Evolutionary conservation across 2,113 vertebrate genomes (phyloP), one percentile per base, ranked within the genome.

Genomic region (Etia nguti): DNA sequence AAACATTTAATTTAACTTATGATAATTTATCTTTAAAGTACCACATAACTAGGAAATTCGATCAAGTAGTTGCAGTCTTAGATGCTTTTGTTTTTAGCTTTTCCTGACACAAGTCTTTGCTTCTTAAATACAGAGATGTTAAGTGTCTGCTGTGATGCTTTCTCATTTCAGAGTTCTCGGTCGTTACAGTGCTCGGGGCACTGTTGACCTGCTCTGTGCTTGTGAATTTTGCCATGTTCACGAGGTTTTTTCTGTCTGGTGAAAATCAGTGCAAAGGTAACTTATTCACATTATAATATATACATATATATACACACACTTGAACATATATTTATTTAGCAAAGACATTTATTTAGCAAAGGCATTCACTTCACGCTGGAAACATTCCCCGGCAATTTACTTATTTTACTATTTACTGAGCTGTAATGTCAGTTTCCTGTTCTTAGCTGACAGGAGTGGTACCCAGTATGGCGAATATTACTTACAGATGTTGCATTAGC

Each of bases 201-300:
- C 22, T 93, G 82, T 34, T 92, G 82, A 24, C 11, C 29, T 88
- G 80, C 65, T 88, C 46, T 57, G n/a, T 84, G 18, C 68, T 87
- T 62, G 62, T 81, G 26, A 92, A 80, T 26, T 43, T n/a, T 10
- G 59, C 52, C 26, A 29, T 29, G 4, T 29, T 29, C 26, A 29
- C 26, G 4, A 29, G 26, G 26, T 29, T 29, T 4, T 4, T 29
- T 29, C 26, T 29, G 26, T 29, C 26, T 29, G 26, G 26, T 70
- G 3, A 73, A 54, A 29, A 29, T 29, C 41, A 80, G 26, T 43
- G 24, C 82, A 91, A 79, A 79, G 83, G 92, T 93, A 54, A 2
- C 57, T 56, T 83, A 11, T 10, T 15, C 20, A n/a, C 50, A n/a
- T n/a, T 20, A 52, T 18, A 52, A 20, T 52, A 4, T n/a, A 1